Conservation (phyloP, 2,113 vertebrate genomes). For the Agelaius phoeniceus region DNA sequence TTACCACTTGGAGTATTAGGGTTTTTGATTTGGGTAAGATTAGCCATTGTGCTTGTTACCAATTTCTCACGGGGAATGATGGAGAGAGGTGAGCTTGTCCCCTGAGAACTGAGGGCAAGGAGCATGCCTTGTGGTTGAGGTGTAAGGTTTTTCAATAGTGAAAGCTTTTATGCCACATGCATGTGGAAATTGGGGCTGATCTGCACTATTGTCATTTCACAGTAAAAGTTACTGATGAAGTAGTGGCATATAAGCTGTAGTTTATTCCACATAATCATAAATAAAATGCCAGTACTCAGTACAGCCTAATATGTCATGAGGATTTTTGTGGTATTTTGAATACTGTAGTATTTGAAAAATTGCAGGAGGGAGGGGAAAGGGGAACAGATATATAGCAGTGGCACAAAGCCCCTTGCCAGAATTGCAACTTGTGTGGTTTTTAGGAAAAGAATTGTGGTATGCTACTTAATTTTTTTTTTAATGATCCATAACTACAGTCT, state of each 20-base stretch:
- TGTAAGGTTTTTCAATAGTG: not conserved
- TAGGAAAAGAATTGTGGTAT: not conserved
- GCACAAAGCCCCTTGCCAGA: not conserved
- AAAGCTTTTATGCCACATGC: not conserved
- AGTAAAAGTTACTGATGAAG: not conserved
- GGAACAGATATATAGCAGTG: not conserved
- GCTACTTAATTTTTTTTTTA: not conserved
- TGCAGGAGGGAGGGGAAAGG: fast-evolving
- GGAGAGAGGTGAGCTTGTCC: not conserved
- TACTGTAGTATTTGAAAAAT: not conserved
- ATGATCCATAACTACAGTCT: not conserved
- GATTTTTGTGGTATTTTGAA: not conserved
- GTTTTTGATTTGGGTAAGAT: not conserved
- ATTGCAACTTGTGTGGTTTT: not conserved
- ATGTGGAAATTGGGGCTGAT: not conserved
- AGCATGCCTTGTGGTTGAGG: not conserved
- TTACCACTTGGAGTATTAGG: not conserved
- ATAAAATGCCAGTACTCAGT: not conserved
- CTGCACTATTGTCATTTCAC: not conserved
- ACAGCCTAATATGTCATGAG: not conserved
- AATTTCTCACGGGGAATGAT: not conserved
- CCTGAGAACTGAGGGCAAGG: not conserved
- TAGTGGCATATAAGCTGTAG: not conserved
- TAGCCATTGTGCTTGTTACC: not conserved
- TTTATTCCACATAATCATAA: not conserved